A percentile compares a stretch with the other conserved stretches of the same genome.
Evolutionary conservation across 2,113 vertebrate species (phyloP).

Genomic region (Ceratotherium simum): DNA sequence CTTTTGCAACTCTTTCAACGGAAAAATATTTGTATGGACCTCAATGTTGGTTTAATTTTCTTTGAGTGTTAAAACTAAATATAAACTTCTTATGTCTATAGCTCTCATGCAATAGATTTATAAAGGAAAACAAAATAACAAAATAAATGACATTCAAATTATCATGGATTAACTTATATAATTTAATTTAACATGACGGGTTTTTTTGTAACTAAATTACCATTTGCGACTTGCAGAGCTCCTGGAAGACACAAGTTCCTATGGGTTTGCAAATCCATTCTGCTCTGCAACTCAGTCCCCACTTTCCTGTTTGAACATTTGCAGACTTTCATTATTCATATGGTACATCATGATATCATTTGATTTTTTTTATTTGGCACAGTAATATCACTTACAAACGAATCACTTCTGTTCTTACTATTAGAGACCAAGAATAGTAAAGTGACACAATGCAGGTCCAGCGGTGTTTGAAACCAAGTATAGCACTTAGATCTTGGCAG

Average conservation of each 20-base stretch:
- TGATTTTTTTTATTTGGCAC: not conserved
- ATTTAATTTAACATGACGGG: not conserved
- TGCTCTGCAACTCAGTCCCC: not conserved
- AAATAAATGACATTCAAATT: not conserved
- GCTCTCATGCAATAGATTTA: not conserved
- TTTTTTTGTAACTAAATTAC: not conserved
- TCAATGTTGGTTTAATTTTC: not conserved
- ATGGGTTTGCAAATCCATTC: not conserved
- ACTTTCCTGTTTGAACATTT: not conserved
- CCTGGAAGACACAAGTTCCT: not conserved
- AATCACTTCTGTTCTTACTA: not conserved
- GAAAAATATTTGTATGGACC: not conserved
- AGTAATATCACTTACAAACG: not conserved
- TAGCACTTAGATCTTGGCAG: not conserved
- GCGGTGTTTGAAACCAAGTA: not conserved
- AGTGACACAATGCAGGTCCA: not conserved
- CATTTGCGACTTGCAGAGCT: not conserved
- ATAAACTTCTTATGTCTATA: not conserved
- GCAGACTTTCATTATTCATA: not conserved
- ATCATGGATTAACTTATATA: not conserved
- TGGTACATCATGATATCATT: not conserved
- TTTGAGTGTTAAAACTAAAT: constrained; percentile 9
- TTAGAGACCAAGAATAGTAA: not conserved
- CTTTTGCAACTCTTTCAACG: constrained; percentile 42
- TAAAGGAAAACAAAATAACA: constrained; percentile 31